Conservation (phyloP, 2,888 invertebrate genomes). For the Megaustenia siamemsis region DNA sequence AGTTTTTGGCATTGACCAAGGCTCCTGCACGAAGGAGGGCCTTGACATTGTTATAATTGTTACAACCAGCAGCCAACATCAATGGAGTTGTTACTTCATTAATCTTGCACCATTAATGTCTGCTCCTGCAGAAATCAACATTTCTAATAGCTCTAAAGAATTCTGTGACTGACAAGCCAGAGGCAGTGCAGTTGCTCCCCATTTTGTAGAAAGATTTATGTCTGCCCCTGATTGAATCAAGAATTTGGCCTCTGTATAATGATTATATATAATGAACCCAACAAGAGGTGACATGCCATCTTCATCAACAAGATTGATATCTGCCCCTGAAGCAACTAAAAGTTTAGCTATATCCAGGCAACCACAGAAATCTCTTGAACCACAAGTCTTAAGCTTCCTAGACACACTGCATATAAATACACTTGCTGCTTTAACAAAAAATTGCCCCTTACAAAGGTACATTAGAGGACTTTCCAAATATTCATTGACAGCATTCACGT, state of each 20-base stretch:
- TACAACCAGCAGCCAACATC: constrained; percentile 11
- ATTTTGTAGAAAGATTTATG: neutral
- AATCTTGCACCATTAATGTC: neutral
- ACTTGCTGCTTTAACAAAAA: neutral
- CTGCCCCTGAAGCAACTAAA: constrained; percentile 3
- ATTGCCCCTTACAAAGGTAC: neutral
- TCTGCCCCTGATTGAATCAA: neutral
- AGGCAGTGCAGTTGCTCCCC: neutral
- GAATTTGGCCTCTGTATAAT: neutral
- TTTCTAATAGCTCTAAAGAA: constrained; percentile 12
- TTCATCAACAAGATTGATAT: neutral
- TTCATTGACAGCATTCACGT: neutral
- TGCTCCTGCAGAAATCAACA: neutral
- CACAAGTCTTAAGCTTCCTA: neutral
- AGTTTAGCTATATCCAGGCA: constrained; percentile 22
- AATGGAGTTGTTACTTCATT: constrained; percentile 19
- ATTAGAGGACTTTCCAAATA: neutral
- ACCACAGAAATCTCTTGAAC: neutral
- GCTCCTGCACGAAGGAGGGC: constrained; percentile 16
- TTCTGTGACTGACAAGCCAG: neutral
- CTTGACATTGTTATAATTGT: neutral
- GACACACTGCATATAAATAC: neutral
- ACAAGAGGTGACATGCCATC: neutral
- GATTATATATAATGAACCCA: neutral
- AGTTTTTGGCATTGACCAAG: neutral